Evolutionary conservation across 1,140 invertebrate genomes (phyloP), one percentile per base, ranked within the genome.

Genomic region (Asbolus verrucosus): DNA sequence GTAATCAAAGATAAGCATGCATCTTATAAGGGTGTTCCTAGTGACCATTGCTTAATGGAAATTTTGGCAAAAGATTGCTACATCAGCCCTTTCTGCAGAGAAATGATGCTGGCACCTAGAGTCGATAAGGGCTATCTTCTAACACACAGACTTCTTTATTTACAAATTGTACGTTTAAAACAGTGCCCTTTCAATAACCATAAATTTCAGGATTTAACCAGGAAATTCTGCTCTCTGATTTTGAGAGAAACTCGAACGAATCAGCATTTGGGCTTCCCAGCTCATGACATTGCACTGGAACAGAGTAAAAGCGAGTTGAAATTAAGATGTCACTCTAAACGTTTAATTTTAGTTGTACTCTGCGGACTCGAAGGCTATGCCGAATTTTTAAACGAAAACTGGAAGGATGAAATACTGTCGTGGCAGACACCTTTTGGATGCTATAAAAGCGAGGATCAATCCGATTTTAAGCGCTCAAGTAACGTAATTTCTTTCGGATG

Each of bases 351-450:
- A 72, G 70, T 72, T 8, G 18, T 65, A 6, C 19, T 72, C 11
- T 72, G 70, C 16, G 70, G 70, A 16, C 38, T 72, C 11, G 70
- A 72, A 60, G 70, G 66, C 18, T 60, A 38, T 46, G 15, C 39
- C 0, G 70, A 72, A 11, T 72, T 72, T 24, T 41, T 72, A 9
- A 39, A 30, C 2, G 11, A 16, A 13, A 27, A 39, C 31, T 72
- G 70, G 70, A 30, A 36, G 31, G 9, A 18, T 1, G n/a, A 31
- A 36, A 21, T 72, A 4, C 11, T 68, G 15, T 31, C 50, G 14
- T 72, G 70, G 70, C 70, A 72, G 38, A 39, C 50, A 39, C n/a
- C 24, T 21, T 38, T 67, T 13, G 70, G 70, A 13, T 72, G 70
- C 59, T 72, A 30, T 19, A 18, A 59, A 31, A 63, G 65, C 38